Conservation (phyloP, 2,113 vertebrate genomes). For the Tragulus kanchil region DNA sequence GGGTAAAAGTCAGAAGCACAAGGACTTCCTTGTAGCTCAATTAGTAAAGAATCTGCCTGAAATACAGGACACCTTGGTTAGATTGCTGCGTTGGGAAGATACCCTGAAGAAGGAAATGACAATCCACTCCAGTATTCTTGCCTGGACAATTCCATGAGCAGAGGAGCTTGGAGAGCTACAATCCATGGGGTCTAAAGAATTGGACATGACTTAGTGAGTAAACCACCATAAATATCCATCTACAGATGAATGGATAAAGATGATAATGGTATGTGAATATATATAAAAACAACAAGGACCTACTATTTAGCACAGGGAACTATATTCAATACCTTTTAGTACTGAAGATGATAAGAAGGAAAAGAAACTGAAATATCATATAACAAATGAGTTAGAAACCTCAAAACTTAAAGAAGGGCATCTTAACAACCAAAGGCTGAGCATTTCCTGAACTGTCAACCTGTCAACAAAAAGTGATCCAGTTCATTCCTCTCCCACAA, state of each 20-base stretch:
- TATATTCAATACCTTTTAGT: not conserved
- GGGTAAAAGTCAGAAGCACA: not conserved
- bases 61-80: not conserved
- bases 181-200: not conserved
- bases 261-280: not conserved
- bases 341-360: not conserved
- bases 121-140: no score
- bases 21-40: not conserved
- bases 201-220: not conserved
- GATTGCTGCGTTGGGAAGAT: not conserved
- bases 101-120: not conserved
- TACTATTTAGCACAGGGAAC: not conserved
- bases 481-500: not conserved
- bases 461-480: not conserved
- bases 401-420: not conserved
- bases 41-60: not conserved
- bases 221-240: not conserved
- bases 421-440: not conserved
- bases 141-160: no score
- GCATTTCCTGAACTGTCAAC: not conserved
- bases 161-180: not conserved
- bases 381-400: not conserved
- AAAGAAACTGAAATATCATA: not conserved
- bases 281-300: not conserved
- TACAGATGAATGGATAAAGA: no score